phyloP scores from a whole-genome alignment of 2,113 vertebrate species.

The Hippopotamus amphibius region DNA sequence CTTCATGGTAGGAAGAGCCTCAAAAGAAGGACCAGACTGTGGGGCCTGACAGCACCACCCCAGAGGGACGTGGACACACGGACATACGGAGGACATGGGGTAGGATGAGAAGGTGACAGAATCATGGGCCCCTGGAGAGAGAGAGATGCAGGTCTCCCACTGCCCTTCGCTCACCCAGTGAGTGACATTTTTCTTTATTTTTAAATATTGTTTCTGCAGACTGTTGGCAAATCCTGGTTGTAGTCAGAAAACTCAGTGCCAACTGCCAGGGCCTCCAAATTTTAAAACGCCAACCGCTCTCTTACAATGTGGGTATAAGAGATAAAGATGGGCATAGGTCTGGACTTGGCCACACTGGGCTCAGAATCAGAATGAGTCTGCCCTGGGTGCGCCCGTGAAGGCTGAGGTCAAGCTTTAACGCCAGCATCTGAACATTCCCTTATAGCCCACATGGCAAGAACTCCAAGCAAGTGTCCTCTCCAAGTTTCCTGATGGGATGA shows the following conservation, averaged over 20 bases:
- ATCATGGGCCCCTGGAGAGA: neutral
- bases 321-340: neutral
- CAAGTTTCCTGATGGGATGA: neutral
- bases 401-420: neutral
- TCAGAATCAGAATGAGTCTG: neutral
- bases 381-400: neutral
- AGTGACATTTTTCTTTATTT: neutral
- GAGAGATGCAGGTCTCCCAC: neutral
- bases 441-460: neutral
- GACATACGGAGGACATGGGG: neutral
- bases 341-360: neutral
- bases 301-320: rapidly evolving
- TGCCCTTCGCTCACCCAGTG: neutral
- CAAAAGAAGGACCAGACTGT: neutral
- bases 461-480: neutral
- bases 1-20: neutral
- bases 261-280: neutral
- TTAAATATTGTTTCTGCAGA: neutral
- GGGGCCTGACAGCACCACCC: neutral
- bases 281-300: neutral
- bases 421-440: rapidly evolving
- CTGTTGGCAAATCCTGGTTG: neutral
- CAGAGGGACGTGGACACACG: neutral
- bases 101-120: neutral
- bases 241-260: neutral